phyloP scores from a whole-genome alignment of 2,113 vertebrate species.

The Engraulis encrasicolus region DNA sequence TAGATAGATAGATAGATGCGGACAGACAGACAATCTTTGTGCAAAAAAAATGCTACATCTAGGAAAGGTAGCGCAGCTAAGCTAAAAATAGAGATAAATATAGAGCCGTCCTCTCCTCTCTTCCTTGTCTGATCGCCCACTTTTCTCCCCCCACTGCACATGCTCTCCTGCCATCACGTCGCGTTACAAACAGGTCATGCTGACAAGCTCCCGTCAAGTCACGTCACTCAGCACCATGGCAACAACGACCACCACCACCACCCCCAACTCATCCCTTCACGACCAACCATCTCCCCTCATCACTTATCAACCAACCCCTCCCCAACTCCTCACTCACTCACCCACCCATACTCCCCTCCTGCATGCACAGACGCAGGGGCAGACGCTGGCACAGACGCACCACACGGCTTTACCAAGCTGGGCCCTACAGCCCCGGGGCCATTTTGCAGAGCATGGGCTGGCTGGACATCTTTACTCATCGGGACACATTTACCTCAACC shows the following conservation, averaged over 20 bases:
- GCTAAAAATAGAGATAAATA: neutral
- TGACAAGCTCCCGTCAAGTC: constrained; percentile 57
- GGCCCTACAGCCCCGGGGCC: constrained; percentile 17
- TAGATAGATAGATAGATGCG: neutral
- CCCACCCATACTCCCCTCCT: neutral
- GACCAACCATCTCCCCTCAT: too few species aligned
- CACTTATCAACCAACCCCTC: too few species aligned
- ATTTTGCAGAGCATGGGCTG: constrained; percentile 42
- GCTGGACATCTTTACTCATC: constrained; percentile 57
- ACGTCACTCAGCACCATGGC: constrained; percentile 59
- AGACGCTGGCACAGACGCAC: constrained; percentile 43
- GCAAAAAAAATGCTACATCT: too few species aligned
- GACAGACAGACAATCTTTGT: too few species aligned
- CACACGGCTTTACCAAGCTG: constrained; percentile 56
- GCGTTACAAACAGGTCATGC: constrained; percentile 46
- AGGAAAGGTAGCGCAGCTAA: neutral
- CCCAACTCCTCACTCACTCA: neutral
- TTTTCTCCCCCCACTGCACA: neutral
- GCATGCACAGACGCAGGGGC: neutral
- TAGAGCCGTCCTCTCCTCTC: neutral
- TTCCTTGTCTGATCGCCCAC: neutral
- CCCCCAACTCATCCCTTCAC: too few species aligned
- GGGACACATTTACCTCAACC: constrained; percentile 60
- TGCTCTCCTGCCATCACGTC: constrained; percentile 48
- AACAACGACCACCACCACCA: constrained; percentile 51